Conservation (phyloP, 2,113 vertebrate species). For the Gavia stellata region DNA sequence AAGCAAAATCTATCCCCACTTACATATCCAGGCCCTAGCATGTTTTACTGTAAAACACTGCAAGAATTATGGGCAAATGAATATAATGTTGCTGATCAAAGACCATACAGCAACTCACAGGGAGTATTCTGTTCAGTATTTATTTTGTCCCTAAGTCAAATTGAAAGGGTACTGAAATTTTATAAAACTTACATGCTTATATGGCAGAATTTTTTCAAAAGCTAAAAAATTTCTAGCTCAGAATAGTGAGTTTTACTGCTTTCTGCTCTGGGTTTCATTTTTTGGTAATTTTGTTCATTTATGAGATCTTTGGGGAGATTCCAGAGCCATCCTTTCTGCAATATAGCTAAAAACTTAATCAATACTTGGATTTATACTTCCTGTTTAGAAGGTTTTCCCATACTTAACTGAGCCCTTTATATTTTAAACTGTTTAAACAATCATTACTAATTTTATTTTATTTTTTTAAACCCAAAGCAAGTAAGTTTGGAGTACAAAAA, state of each 20-base stretch:
- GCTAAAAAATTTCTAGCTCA: neutral
- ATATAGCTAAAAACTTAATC: neutral
- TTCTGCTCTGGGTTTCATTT: neutral
- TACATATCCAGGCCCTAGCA: neutral
- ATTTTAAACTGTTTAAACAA: neutral
- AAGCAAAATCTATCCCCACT: neutral
- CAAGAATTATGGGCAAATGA: neutral
- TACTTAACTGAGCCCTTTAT: neutral
- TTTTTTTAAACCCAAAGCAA: neutral
- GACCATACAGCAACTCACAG: neutral
- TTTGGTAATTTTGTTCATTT: neutral
- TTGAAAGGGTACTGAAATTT: neutral
- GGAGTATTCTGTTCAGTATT: neutral
- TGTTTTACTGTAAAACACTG: neutral
- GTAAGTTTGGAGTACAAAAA: neutral
- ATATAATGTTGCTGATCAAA: neutral
- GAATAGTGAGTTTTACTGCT: neutral
- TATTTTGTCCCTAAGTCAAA: neutral
- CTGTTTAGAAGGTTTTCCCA: neutral
- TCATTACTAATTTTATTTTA: neutral
- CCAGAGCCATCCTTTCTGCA: neutral
- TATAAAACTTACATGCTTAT: neutral
- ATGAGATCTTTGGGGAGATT: neutral
- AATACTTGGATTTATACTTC: neutral
- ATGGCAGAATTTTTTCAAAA: neutral